Base-by-base conservation (phyloP, 2,888 invertebrate species). In the Ophraella communa region DNA sequence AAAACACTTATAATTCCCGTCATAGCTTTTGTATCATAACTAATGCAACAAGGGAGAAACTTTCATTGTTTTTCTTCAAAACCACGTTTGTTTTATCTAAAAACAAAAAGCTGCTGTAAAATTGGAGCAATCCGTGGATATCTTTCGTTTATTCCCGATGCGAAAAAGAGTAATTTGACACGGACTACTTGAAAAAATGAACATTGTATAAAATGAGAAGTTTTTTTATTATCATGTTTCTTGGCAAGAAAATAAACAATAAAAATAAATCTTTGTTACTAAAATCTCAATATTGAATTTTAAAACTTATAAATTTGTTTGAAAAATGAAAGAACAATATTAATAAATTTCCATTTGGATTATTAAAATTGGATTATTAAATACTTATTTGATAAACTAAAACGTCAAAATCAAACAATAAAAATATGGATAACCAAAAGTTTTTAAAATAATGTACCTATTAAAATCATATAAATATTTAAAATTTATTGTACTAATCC, bases 61-160 rank as follows among this genome's bases (percentile, higher is more conserved):
- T 21, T 11, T 23, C 23, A 39, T 54, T 54, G 24, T 54, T 54
- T 54, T 54, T 39, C 54, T 24, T 54, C 20, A 39, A 54, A 54
- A 39, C 21, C 39, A 54, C 54, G 54, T 54, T 20, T 54, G 54
- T 54, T 54, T 39, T 54, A 39, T 54, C 0, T 39, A 23, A 54
- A 54, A 54, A 54, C 54, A 54, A 54, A 54, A 39, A 39, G 23
- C 23, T 21, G n/a, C n/a, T 23, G 39, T 54, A 17, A 54, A 54
- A 54, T 39, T 14, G 54, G 42, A 39, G 54, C 35, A 39, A 54
- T 54, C 39, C 39, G 23, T 54, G 54, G 54, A 39, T 54, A 54
- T 39, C 54, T 14, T 54, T 39, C 39, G 39, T 54, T 54, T 39
- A 39, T 23, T 23, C 17, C 23, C 18, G 52, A 27, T 51, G 18